Evolutionary conservation across 2,888 invertebrate species (phyloP).

Genomic region (Pecten maximus): DNA sequence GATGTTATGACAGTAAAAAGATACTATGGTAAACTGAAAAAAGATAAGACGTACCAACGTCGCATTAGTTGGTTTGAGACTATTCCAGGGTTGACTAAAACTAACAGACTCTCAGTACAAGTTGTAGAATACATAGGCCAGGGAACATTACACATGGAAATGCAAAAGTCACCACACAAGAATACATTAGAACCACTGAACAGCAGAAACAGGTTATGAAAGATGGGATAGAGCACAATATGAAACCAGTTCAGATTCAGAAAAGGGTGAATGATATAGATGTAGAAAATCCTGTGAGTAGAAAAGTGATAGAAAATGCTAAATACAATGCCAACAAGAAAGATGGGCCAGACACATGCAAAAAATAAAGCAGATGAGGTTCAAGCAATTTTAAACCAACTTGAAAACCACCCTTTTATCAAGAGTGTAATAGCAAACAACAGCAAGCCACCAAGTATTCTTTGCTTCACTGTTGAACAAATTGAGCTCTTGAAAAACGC

Average conservation of each 20-base stretch:
- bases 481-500: conserved; percentile 35
- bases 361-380: conserved; percentile 39
- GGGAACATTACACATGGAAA: no score
- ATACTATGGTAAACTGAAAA: no score
- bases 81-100: no score
- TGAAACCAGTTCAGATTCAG: conserved; percentile 17
- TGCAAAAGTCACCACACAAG: no score
- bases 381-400: not conserved
- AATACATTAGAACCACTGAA: not conserved
- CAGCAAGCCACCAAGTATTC: conserved; percentile 38
- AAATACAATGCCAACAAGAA: conserved; percentile 38
- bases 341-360: not conserved
- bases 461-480: conserved; percentile 44
- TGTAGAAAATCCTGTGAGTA: conserved; percentile 21
- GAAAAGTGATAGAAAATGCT: conserved; percentile 42
- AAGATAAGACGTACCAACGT: no score
- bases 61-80: no score
- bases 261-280: not conserved
- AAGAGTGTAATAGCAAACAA: conserved; percentile 34
- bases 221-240: not conserved
- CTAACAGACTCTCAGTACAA: no score
- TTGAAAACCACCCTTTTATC: not conserved
- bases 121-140: no score
- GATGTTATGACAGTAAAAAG: no score
- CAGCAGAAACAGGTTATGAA: not conserved